These are phyloP conservation scores for Halesus radiatus DNA, from an alignment of 1,140 invertebrate genomes.

Conservation along the genomic window DNA sequence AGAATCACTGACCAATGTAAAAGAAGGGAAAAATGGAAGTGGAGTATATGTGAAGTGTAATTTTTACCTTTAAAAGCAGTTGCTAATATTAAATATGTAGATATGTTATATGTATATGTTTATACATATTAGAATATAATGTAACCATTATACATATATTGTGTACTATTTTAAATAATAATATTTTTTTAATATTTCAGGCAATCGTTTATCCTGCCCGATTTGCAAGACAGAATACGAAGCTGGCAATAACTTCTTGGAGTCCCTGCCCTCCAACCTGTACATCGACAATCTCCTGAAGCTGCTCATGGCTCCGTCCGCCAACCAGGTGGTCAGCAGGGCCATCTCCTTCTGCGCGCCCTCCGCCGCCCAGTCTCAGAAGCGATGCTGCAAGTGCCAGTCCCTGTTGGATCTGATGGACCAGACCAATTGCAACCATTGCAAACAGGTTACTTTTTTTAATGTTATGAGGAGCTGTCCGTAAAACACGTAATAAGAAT, in stretches of 20 bases:
- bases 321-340: conserved; percentile 37
- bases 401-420: conserved; percentile 64
- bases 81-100: too few species aligned
- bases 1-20: too few species aligned
- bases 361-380: conserved; percentile 58
- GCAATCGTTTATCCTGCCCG: conserved; percentile 62
- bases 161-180: too few species aligned
- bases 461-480: too few species aligned
- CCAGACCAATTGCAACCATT: conserved; percentile 70
- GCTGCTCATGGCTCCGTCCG: conserved; percentile 59
- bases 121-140: too few species aligned
- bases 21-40: too few species aligned
- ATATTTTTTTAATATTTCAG: conserved; percentile 59
- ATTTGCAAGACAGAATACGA: conserved; percentile 63
- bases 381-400: conserved; percentile 66
- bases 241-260: conserved; percentile 62
- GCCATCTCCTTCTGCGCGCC: conserved; percentile 59
- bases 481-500: too few species aligned
- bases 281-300: conserved; percentile 72
- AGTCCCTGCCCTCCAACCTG: conserved; percentile 71
- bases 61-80: too few species aligned
- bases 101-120: too few species aligned
- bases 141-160: too few species aligned
- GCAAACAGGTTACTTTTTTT: conserved; percentile 67
- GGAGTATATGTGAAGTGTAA: too few species aligned